A percentile compares a stretch with the other conserved stretches of the same genome.
These are phyloP conservation scores for Chymomyza procnemis DNA, from an alignment of 2,888 invertebrate species.

Conservation along the genomic window DNA sequence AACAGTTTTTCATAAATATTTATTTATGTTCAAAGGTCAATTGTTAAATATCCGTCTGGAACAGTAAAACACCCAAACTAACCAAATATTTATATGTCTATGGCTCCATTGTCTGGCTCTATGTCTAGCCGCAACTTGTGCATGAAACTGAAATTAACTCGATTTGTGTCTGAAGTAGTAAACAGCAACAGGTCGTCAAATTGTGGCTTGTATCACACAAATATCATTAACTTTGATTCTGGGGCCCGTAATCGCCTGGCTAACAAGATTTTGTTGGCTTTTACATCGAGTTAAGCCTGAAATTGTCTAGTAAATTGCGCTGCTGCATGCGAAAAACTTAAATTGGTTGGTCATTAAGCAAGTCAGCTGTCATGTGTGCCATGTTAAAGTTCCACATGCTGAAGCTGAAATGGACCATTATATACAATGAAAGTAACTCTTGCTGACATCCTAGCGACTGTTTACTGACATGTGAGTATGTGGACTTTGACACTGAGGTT, in stretches of 20 bases:
- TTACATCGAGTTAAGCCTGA: background rate
- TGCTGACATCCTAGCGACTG: background rate
- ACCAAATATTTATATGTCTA: conserved; percentile 32
- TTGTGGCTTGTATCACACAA: background rate
- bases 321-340: background rate
- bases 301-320: background rate
- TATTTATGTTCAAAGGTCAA: background rate
- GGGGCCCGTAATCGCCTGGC: background rate
- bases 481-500: background rate
- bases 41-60: background rate
- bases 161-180: conserved; percentile 7
- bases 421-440: background rate
- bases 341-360: background rate
- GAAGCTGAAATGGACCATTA: background rate
- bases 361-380: background rate
- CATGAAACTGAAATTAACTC: conserved; percentile 6
- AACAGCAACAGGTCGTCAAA: conserved; percentile 20
- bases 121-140: conserved; percentile 45
- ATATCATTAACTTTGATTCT: background rate
- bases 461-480: background rate
- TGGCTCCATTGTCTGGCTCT: conserved; percentile 36
- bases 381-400: background rate
- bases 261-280: background rate
- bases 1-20: background rate
- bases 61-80: background rate